Conservation (phyloP, 2,113 vertebrate genomes). For the Isichthys henryi region DNA sequence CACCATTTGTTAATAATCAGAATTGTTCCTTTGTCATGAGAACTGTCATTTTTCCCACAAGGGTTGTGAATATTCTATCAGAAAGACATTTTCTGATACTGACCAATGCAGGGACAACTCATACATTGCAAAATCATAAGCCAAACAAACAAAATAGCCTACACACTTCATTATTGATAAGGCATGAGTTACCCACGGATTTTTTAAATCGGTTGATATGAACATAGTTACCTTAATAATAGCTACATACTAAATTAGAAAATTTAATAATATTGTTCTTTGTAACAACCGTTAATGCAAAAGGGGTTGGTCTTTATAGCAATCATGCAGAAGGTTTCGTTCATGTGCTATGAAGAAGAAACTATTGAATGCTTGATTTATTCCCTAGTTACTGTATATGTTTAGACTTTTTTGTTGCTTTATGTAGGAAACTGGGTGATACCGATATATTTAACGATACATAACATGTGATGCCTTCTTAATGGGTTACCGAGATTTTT, state of each 20-base stretch:
- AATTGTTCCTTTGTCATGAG: not conserved
- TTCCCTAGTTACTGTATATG: not conserved
- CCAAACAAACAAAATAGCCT: not conserved
- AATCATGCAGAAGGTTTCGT: not conserved
- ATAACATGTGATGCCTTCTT: not conserved
- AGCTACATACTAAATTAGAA: not conserved
- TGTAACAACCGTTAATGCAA: not conserved
- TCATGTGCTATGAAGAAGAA: not conserved
- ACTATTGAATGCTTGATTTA: not conserved
- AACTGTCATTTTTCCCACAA: not conserved
- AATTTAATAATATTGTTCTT: not conserved
- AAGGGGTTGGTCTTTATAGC: not conserved
- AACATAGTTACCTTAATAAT: not conserved
- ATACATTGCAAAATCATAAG: not conserved
- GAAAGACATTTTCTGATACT: not conserved
- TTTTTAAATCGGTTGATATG: not conserved
- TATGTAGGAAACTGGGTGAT: not conserved
- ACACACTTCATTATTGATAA: not conserved
- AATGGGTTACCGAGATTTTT: not conserved
- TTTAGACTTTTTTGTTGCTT: not conserved
- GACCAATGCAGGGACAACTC: not conserved
- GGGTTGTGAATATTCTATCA: not conserved
- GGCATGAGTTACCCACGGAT: not conserved
- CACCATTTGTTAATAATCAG: not conserved
- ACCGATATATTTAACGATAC: not conserved